These are phyloP conservation scores for Leucoraja erinaceus DNA, from an alignment of 2,113 vertebrate genomes.

Conservation along the genomic window DNA sequence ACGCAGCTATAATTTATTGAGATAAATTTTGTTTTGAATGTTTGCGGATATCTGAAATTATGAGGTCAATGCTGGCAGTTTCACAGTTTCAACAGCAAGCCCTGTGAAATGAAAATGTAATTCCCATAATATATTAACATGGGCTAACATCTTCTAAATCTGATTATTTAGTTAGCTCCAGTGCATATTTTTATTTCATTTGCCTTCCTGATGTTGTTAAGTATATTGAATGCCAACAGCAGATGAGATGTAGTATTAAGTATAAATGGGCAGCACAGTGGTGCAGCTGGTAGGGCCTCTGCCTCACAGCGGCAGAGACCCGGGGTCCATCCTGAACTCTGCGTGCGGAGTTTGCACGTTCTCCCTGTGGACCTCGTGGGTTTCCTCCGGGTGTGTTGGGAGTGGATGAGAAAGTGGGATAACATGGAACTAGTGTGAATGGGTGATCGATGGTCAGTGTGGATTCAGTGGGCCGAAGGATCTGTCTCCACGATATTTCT, in stretches of 20 bases:
- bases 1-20: background rate
- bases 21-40: background rate
- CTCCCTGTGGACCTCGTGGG: no score
- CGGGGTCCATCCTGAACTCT: no score
- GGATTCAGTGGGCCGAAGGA: no score
- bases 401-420: no score
- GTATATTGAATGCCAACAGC: background rate
- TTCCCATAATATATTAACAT: background rate
- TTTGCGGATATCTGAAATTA: background rate
- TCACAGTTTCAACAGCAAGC: background rate
- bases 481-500: no score
- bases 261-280: background rate
- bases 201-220: background rate
- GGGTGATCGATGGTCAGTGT: no score
- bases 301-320: no score
- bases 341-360: no score
- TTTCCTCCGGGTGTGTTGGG: no score
- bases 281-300: no score
- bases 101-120: background rate
- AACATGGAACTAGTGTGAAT: no score
- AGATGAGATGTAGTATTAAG: background rate
- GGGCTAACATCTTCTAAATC: background rate
- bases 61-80: background rate
- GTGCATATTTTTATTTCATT: background rate
- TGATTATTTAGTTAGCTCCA: background rate